Evolutionary conservation across 2,113 vertebrate genomes (phyloP), one percentile per base, ranked within the genome.

Genomic region (Martes martes): DNA sequence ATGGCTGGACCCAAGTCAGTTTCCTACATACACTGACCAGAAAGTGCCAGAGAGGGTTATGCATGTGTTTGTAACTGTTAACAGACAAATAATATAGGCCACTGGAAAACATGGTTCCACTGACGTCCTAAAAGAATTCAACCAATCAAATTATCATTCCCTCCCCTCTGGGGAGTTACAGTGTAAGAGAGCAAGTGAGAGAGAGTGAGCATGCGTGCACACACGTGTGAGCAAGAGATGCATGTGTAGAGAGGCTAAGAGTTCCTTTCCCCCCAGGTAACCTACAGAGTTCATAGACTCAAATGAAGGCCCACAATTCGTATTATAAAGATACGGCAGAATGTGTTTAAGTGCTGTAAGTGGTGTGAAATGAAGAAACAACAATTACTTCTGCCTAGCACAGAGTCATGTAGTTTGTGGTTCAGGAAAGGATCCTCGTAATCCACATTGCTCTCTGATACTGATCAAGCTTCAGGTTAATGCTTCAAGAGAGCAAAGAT

Each of bases 381-480:
- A 82, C 19, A 45, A 39, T 42, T 50, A 71, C 18, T 85, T 45
- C 13, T 31, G 52, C 55, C 19, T 85, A 93, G 47, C 89, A 94
- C 26, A 28, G 57, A 88, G 76, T 50, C 45, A 42, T 10, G 23
- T 42, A 67, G 84, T 79, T 47, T 24, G 36, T 13, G 45, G 23
- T n/a, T 83, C 42, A n/a, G 39, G 8, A 88, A 11, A 91, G 76
- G 50, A 36, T 80, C 79, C 11, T 87, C 33, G 45, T n/a, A 89
- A 89, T 45, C 23, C 33, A 31, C 8, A 47, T 1, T 82, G 50
- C 31, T 76, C 36, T 57, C 21, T 59, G 65, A 63, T 15, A 45
- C 13, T 95, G 61, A 95, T 15, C 18, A 79, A 83, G 45, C 83
- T 79, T 87, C 42, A 69, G 63, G n/a, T 69, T 91, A 95, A 95